These are phyloP conservation scores for Chrosomus eos DNA, from an alignment of 2,797 vertebrate species.

Conservation along the genomic window DNA sequence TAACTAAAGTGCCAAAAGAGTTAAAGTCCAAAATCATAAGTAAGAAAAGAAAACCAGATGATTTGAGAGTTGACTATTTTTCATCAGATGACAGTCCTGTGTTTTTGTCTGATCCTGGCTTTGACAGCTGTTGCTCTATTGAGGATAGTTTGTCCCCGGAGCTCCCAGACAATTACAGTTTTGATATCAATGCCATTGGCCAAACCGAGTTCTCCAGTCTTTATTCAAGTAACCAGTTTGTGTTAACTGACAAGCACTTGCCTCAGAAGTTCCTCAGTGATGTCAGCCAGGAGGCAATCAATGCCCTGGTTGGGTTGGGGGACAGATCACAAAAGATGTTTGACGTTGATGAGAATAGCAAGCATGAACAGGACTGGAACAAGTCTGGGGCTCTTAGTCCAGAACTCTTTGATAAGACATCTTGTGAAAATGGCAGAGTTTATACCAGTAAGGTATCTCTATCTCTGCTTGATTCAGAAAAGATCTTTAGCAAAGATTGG, in stretches of 20 bases:
- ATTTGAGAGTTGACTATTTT: constrained; percentile 71
- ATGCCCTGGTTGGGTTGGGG: constrained; percentile 64
- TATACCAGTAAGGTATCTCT: constrained; percentile 72
- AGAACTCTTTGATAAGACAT: constrained; percentile 85
- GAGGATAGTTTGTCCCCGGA: constrained; percentile 97
- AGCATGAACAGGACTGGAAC: constrained; percentile 70
- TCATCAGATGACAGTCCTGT: constrained; percentile 81
- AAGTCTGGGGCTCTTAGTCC: constrained; percentile 78
- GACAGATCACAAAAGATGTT: constrained; percentile 61
- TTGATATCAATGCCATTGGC: constrained; percentile 94
- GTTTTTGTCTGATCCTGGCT: constrained; percentile 88
- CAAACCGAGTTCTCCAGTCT: constrained; percentile 92
- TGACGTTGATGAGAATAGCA: constrained; percentile 65
- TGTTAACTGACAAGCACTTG: constrained; percentile 93
- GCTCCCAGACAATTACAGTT: constrained; percentile 90
- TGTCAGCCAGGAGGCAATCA: constrained; percentile 86
- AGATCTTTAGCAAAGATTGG: constrained; percentile 68
- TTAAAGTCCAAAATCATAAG: constrained; percentile 80
- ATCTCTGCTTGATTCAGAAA: constrained; percentile 77
- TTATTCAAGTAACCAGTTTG: constrained; percentile 94
- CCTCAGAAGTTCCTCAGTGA: constrained; percentile 96
- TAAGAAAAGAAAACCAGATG: constrained; percentile 74
- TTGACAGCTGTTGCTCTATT: constrained; percentile 93
- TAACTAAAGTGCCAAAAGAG: constrained; percentile 78
- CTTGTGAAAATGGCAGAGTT: constrained; percentile 76